A percentile compares a stretch with the other conserved stretches of the same genome.
Evolutionary conservation across 1,140 invertebrate species (phyloP).

Genomic region (Pentalonia nigronervosa): DNA sequence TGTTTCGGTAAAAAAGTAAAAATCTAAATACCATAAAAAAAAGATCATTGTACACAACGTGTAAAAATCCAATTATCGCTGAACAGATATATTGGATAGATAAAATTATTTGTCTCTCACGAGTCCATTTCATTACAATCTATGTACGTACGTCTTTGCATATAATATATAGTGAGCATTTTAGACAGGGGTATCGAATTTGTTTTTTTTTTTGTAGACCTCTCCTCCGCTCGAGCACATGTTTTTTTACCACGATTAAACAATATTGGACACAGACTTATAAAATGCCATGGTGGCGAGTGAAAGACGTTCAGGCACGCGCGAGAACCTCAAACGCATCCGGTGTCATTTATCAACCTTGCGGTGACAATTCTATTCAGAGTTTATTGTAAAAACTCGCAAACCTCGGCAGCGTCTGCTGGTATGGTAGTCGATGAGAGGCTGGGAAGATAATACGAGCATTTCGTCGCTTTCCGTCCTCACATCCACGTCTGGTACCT

Average conservation of each 20-base stretch:
- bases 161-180: not conserved
- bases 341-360: not conserved
- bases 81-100: not conserved
- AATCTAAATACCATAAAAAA: not conserved
- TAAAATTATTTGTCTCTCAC: too few relatives aligned
- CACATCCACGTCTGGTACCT: not conserved
- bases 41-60: not conserved
- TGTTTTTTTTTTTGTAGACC: too few relatives aligned
- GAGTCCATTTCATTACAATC: not conserved
- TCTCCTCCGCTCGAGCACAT: not conserved
- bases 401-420: too few relatives aligned
- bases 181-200: not conserved
- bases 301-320: not conserved
- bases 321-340: not conserved
- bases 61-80: not conserved
- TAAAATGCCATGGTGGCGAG: not conserved
- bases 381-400: constrained; percentile 1
- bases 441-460: too few relatives aligned
- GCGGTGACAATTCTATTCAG: not conserved
- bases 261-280: not conserved
- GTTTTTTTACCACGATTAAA: not conserved
- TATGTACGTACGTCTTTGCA: not conserved
- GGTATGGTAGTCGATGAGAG: too few relatives aligned
- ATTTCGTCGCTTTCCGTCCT: not conserved
- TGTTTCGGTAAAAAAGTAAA: not conserved